A percentile compares a stretch with the other conserved stretches of the same genome.
phyloP scores from a whole-genome alignment of 2,888 invertebrate species.

The Yponomeuta cagnagella region DNA sequence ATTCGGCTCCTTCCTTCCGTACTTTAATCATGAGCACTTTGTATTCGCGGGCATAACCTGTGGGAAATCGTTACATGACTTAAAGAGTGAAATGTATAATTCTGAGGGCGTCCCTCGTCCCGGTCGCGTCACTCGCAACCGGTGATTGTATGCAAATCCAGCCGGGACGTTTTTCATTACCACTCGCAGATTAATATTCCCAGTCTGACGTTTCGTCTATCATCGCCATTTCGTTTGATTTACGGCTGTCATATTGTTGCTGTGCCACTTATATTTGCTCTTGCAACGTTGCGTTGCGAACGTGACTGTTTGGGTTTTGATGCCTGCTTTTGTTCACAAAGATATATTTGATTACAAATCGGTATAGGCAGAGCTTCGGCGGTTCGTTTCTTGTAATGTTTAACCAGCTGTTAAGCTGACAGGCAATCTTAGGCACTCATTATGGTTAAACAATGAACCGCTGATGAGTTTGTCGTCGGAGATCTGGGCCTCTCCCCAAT shows the following conservation, averaged over 20 bases:
- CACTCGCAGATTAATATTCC: constrained; percentile 19
- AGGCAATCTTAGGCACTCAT: neutral
- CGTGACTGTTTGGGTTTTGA: neutral
- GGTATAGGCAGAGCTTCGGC: too few species aligned
- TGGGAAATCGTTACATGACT: constrained; percentile 56
- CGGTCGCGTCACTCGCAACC: constrained; percentile 34
- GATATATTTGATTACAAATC: too few species aligned
- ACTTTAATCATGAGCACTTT: constrained; percentile 28
- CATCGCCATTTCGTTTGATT: constrained; percentile 1
- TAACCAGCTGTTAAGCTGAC: neutral
- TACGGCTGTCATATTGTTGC: neutral
- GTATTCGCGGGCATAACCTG: constrained; percentile 34
- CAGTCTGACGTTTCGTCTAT: constrained; percentile 5
- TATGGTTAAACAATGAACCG: constrained; percentile 35
- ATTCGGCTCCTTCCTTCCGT: constrained; percentile 31
- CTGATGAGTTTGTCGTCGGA: constrained; percentile 39
- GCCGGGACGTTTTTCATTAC: constrained; percentile 50
- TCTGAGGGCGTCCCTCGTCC: constrained; percentile 2
- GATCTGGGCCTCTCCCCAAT: constrained; percentile 52
- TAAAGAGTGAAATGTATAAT: constrained; percentile 33
- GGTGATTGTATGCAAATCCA: constrained; percentile 69
- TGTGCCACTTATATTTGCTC: neutral
- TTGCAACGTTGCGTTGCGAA: neutral
- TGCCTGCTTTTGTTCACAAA: neutral
- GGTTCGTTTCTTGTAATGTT: neutral